A percentile compares a stretch with the other conserved stretches of the same genome.
These are phyloP conservation scores for Bubo scandiacus DNA, from an alignment of 2,113 vertebrate species.

Conservation along the genomic window DNA sequence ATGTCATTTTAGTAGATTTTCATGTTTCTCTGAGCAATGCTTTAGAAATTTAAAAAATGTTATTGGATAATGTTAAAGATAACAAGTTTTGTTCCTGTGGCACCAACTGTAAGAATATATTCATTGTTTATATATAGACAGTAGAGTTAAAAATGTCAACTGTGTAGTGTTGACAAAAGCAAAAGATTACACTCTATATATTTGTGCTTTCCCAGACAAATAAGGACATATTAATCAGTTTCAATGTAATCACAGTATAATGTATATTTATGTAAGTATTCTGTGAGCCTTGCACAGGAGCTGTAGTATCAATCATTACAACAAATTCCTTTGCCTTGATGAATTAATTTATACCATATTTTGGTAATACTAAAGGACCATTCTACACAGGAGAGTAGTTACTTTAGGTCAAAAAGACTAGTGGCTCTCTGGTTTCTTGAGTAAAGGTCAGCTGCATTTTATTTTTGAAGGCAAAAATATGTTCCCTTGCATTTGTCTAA, in stretches of 20 bases:
- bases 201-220: not conserved
- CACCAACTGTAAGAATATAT: not conserved
- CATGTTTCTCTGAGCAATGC: not conserved
- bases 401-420: not conserved
- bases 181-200: not conserved
- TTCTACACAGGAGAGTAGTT: not conserved
- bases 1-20: not conserved
- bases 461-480: not conserved
- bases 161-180: not conserved
- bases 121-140: conserved; percentile 1
- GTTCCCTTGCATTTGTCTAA: not conserved
- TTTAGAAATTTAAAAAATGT: conserved; percentile 21
- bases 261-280: not conserved
- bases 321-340: not conserved
- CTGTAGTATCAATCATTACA: not conserved
- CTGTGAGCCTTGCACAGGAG: not conserved
- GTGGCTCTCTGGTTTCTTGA: not conserved
- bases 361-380: not conserved
- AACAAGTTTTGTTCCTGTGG: not conserved
- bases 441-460: not conserved
- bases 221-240: not conserved
- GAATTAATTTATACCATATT: not conserved
- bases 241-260: not conserved
- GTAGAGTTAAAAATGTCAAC: not conserved
- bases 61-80: not conserved